Percentiles rank a stretch among this genome's conserved stretches.
These are phyloP conservation scores for Dryobotodes eremita DNA, from an alignment of 2,888 invertebrate genomes.

Conservation along the genomic window DNA sequence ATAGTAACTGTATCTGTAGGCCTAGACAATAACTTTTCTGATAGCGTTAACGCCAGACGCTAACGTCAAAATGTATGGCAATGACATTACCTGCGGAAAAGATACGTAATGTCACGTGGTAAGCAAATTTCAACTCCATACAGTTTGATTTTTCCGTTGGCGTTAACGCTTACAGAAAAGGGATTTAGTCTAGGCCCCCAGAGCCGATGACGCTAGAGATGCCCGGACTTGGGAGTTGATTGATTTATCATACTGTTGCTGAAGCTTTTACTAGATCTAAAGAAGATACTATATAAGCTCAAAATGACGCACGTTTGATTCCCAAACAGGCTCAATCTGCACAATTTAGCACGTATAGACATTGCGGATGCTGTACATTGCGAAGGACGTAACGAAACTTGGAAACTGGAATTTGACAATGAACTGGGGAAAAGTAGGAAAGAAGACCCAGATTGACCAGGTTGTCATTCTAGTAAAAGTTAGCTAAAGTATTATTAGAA, in stretches of 20 bases:
- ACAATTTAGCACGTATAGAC: neutral
- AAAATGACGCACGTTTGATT: neutral
- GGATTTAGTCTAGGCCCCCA: no score
- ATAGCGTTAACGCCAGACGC: no score
- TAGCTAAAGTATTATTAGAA: neutral
- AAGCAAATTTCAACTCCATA: no score
- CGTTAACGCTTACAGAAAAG: no score
- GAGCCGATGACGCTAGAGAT: neutral
- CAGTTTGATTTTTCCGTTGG: no score
- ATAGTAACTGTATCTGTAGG: constrained; percentile 5
- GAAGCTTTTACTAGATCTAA: neutral
- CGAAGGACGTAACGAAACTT: neutral
- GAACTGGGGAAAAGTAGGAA: neutral
- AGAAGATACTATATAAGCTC: neutral
- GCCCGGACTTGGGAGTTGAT: neutral
- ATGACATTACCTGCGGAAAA: no score
- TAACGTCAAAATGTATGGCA: no score
- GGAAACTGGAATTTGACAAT: neutral
- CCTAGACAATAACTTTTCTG: no score
- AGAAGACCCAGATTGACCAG: neutral
- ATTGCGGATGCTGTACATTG: neutral
- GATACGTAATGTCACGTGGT: no score
- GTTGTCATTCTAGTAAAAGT: neutral
- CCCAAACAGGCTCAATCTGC: neutral
- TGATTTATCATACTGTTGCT: neutral